Evolutionary conservation across 1,140 invertebrate genomes (phyloP), one percentile per base, ranked within the genome.

Genomic region (Drosophila sproati): DNA sequence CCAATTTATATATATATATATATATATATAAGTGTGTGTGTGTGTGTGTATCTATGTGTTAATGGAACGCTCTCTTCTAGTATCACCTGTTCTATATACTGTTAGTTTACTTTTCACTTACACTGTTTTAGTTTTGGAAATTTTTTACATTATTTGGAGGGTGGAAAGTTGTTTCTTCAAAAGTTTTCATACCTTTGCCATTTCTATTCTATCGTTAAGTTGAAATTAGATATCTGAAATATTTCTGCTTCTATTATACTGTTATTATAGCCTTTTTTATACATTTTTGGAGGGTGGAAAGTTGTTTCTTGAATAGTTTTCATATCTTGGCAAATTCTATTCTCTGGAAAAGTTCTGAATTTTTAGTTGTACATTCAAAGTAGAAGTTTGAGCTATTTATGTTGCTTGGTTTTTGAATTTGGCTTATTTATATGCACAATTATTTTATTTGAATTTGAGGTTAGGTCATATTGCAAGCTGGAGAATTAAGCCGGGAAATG

Each of bases 51-150:
- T 20, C 20, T 20, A 20, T 20, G 20, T 20, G 20, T 20, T 20
- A 20, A 20, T 20, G 20, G 20, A 35, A 12, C 45, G 54, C 28
- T 70, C 52, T 70, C 51, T 61, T 7, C 39, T 43, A n/a, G 10
- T 43, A 62, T 52, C 69, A 39, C 48, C 37, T 48, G 12, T 61
- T 37, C 10, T 60, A 51, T 77, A 51, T 50, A 60, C 73, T 64
- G 41, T 55, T 48, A 47, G 62, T 77, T 47, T 29, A 59, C 54
- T 39, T 51, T 48, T 34, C 43, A 48, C 1, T 47, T 60, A 47
- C 48, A 48, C 43, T 48, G 31, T 47, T 56, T 29, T 56, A 41
- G 20, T 20, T 20, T 39, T 39, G 37, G 0, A 39, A 10, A 8
- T 43, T 43, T 43, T 43, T 7, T n/a, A 43, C 10, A n/a, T n/a